Evolutionary conservation across 35 echinoderm and acorn worm genomes (phyloP).

Genomic region (Acanthaster planci): DNA sequence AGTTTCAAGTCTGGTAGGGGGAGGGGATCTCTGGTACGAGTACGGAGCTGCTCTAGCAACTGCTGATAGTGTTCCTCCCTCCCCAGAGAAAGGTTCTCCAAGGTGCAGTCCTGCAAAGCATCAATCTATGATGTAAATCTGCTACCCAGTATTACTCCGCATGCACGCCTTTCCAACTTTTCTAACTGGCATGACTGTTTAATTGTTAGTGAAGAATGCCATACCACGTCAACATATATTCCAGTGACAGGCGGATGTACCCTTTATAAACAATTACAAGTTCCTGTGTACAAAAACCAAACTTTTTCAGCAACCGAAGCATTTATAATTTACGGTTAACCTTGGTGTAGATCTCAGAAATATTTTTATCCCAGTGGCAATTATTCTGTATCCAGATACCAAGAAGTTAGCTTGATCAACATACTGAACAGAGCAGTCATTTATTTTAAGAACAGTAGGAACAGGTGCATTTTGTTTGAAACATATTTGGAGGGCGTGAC

Average conservation of each 20-base stretch:
- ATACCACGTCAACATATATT: neutral
- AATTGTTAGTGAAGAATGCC: neutral
- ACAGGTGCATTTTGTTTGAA: neutral
- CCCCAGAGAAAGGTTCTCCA: neutral
- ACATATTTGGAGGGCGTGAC: neutral
- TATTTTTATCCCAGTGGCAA: neutral
- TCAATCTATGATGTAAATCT: neutral
- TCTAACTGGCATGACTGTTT: neutral
- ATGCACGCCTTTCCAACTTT: neutral
- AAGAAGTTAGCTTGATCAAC: neutral
- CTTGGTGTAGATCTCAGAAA: neutral
- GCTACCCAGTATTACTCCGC: neutral
- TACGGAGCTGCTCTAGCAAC: neutral
- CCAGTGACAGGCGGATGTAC: neutral
- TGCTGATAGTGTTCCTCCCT: neutral
- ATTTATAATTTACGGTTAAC: neutral
- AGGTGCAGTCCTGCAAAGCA: neutral
- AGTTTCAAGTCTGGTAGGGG: no score
- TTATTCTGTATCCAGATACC: neutral
- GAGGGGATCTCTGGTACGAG: no score
- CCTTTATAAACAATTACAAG: neutral
- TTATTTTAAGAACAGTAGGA: neutral
- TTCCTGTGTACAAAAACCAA: neutral
- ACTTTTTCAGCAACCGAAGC: neutral
- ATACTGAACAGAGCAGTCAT: neutral